phyloP scores from a whole-genome alignment of 2,113 vertebrate genomes.

The Rhizomys pruinosus region DNA sequence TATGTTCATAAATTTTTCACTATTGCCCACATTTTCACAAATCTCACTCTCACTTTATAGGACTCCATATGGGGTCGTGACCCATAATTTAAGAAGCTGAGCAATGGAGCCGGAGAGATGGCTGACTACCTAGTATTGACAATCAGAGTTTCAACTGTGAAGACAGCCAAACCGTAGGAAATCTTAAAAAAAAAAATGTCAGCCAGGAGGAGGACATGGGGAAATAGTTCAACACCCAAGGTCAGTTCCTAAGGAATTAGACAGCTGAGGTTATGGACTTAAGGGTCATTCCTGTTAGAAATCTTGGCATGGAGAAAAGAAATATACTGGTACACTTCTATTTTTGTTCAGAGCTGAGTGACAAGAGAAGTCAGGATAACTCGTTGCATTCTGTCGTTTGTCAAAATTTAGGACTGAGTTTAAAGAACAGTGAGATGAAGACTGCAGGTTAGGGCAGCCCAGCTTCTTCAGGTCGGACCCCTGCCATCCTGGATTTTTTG shows the following conservation, averaged over 20 bases:
- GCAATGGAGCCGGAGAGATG: background rate
- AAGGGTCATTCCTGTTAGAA: background rate
- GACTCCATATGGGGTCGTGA: background rate
- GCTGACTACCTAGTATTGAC: background rate
- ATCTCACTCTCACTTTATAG: background rate
- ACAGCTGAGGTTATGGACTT: background rate
- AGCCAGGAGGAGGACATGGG: background rate
- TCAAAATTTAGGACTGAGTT: background rate
- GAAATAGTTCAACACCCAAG: background rate
- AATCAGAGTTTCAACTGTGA: background rate
- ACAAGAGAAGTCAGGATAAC: background rate
- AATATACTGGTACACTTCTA: background rate
- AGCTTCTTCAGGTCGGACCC: background rate
- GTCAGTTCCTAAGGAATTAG: background rate
- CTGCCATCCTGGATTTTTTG: background rate
- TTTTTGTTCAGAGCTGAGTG: background rate
- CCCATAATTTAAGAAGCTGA: background rate
- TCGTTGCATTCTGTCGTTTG: background rate
- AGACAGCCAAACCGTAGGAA: background rate
- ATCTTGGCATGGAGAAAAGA: background rate
- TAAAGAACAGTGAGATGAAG: background rate
- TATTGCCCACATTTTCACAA: background rate
- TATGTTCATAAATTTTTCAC: background rate
- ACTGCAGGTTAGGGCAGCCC: background rate
- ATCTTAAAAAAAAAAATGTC: background rate